Percentiles rank a stretch among this genome's conserved stretches.
Evolutionary conservation across 2,888 invertebrate species (phyloP).

Genomic region (Stegana nigrithorax): DNA sequence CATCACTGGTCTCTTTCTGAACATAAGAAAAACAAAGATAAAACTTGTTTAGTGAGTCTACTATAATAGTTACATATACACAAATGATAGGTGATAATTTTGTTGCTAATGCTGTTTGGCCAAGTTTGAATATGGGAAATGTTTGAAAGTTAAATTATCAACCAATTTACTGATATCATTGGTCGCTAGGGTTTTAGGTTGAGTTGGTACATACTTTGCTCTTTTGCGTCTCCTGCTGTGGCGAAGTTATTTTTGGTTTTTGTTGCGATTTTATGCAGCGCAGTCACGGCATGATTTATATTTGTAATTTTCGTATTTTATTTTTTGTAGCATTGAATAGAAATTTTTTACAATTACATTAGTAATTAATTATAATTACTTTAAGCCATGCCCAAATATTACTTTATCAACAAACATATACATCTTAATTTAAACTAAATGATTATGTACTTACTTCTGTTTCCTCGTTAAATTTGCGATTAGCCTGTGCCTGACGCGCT

Average conservation of each 20-base stretch:
- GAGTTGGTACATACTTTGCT: slow-evolving; percentile 25
- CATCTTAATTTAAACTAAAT: not conserved
- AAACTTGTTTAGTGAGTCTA: too few species aligned
- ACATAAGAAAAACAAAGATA: too few species aligned
- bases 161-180: too few species aligned
- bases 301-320: too few species aligned
- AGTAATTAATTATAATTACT: slow-evolving; percentile 7
- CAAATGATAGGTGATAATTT: too few species aligned
- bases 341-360: slow-evolving; percentile 18
- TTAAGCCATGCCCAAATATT: not conserved
- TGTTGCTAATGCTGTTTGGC: not conserved
- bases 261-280: slow-evolving; percentile 7
- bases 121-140: not conserved
- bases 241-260: slow-evolving; percentile 19
- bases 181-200: not conserved
- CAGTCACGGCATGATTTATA: too few species aligned
- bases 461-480: slow-evolving; percentile 59
- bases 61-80: too few species aligned
- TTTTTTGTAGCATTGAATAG: slow-evolving; percentile 1
- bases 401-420: not conserved
- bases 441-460: slow-evolving; percentile 52
- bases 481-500: slow-evolving; percentile 62
- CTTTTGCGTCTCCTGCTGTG: slow-evolving; percentile 27
- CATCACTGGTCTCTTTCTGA: slow-evolving; percentile 67
- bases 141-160: too few species aligned